These are phyloP conservation scores for Megatriorchis doriae DNA, from an alignment of 2,113 vertebrate genomes.

Conservation along the genomic window DNA sequence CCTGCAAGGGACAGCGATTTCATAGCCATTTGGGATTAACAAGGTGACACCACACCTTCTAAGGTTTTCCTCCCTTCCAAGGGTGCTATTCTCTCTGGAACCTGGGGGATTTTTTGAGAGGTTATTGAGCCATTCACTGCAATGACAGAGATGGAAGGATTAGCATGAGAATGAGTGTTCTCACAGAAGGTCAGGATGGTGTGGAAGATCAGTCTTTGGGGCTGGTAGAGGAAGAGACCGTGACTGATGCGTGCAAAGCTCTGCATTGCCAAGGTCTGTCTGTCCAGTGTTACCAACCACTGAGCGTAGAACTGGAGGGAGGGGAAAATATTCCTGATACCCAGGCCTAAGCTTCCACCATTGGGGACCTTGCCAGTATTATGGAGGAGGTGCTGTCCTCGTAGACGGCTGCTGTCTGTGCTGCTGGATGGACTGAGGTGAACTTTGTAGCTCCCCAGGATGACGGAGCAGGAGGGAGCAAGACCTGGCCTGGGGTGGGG, in stretches of 20 bases:
- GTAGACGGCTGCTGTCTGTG: neutral
- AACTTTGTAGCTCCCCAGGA: neutral
- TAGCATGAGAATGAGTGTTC: neutral
- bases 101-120: too few species aligned
- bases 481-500: neutral
- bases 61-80: neutral
- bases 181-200: neutral
- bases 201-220: neutral
- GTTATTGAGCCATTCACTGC: neutral
- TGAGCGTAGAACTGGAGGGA: neutral
- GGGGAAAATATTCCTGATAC: neutral
- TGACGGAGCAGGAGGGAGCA: neutral
- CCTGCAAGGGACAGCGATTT: neutral
- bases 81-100: neutral
- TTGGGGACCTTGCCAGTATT: neutral
- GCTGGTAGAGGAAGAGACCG: neutral
- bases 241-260: neutral
- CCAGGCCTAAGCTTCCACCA: neutral
- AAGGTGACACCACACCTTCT: neutral
- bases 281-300: neutral
- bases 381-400: neutral
- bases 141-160: neutral
- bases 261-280: neutral
- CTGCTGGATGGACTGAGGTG: neutral
- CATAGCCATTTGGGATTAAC: neutral